Evolutionary conservation across 2,888 invertebrate species (phyloP), one percentile per base, ranked within the genome.

Genomic region (Latrodectus elegans): DNA sequence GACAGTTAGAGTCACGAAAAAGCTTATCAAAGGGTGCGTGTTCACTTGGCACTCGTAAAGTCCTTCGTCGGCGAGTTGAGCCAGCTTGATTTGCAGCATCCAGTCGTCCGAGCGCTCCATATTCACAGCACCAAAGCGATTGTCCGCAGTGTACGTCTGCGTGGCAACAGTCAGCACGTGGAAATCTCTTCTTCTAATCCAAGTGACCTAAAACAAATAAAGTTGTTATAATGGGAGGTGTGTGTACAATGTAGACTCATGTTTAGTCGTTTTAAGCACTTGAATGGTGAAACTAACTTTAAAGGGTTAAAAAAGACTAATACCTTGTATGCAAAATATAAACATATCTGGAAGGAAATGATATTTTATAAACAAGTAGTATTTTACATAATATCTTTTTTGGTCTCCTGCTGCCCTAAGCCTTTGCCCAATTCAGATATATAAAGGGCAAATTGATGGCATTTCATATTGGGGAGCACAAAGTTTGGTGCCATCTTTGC

Each of bases 21-120:
- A 88, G 64, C 89, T 89, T 49, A 89, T 89, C 38, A 89, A 67
- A 11, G 97, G 97, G 92, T 97, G 96, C 89, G 97, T 97, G 92
- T 96, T 97, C 91, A 97, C 96, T 94, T 97, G 97, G 93, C 97
- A 97, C 94, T 97, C 97, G 94, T 97, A 97, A 90, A 96, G 95
- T 80, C 95, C 95, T 92, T 97, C 97, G 94, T 89, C 89, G 10
- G 83, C 83, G 55, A 88, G 52, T n/a, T 88, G 88, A 17, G 88
- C 88, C 83, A 89, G 96, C 92, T 96, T 95, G 91, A 97, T 96
- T 94, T 97, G 96, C 88, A 97, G 93, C 89, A 97, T 96, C 97
- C 97, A 97, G 93, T 97, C 97, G 17, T 91, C 90, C 4, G 89
- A 88, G 4, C 86, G 73, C 64, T 89, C 88, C 80, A 88, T 88